Percentiles rank a stretch among this genome's conserved stretches.
These are phyloP conservation scores for Xiphias gladius DNA, from an alignment of 2,113 vertebrate species.

Conservation along the genomic window DNA sequence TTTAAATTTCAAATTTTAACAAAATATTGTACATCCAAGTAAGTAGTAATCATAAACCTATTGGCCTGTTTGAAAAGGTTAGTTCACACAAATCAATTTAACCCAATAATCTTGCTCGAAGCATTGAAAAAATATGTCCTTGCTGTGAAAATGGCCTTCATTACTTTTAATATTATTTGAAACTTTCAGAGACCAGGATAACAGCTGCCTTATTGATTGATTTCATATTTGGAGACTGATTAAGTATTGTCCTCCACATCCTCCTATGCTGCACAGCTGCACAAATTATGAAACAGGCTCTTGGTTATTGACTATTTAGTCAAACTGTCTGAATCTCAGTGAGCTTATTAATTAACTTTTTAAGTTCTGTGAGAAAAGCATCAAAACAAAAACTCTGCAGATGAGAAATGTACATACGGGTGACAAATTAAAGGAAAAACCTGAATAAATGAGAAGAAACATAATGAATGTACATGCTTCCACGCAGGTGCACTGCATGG, in stretches of 20 bases:
- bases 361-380: neutral
- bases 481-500: too few relatives aligned
- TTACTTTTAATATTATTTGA: neutral
- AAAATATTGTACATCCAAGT: neutral
- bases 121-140: neutral
- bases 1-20: too few relatives aligned
- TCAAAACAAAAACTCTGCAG: neutral
- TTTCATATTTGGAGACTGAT: slow-evolving; percentile 27
- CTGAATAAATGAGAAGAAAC: too few relatives aligned
- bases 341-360: neutral
- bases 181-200: neutral
- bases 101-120: too few relatives aligned
- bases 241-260: slow-evolving; percentile 14
- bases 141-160: neutral
- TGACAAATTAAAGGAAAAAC: too few relatives aligned
- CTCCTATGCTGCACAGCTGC: neutral
- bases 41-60: neutral
- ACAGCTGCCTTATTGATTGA: slow-evolving; percentile 19
- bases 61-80: neutral
- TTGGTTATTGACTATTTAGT: neutral
- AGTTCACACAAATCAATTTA: too few relatives aligned
- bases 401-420: neutral
- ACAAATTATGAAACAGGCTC: slow-evolving; percentile 3
- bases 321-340: neutral
- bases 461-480: too few relatives aligned